Evolutionary conservation across 2,113 vertebrate genomes (phyloP).

Genomic region (Pleuronectes platessa): DNA sequence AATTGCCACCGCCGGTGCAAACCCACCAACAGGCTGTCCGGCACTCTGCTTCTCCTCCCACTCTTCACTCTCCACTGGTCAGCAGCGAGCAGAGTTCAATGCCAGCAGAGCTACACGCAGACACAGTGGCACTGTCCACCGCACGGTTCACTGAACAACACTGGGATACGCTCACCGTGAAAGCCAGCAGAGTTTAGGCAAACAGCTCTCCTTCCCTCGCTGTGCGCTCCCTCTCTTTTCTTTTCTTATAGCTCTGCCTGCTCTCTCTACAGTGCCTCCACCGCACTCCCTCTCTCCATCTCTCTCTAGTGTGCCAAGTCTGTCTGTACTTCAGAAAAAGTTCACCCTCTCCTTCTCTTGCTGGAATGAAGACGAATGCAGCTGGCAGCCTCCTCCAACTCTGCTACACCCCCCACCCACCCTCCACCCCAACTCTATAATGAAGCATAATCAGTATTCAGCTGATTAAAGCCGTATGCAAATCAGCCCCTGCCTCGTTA

Average conservation of each 20-base stretch:
- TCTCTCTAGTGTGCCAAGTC: conserved; percentile 83
- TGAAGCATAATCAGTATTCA: conserved; percentile 99
- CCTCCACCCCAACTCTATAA: conserved; percentile 82
- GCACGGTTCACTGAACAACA: conserved; percentile 74
- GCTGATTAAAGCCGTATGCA: conserved; percentile 99
- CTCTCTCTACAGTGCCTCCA: conserved; percentile 15
- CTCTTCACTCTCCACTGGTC: conserved; percentile 60
- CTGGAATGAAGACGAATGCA: conserved; percentile 98
- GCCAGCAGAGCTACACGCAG: conserved; percentile 58
- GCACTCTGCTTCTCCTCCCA: conserved; percentile 56
- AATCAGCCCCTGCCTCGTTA: conserved; percentile 95
- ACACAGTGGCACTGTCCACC: conserved; percentile 69
- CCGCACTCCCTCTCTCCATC: conserved; percentile 43
- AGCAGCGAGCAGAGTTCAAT: conserved; percentile 47
- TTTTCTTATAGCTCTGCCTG: conserved; percentile 69
- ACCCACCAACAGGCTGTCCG: conserved; percentile 57
- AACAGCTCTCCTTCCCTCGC: conserved; percentile 66
- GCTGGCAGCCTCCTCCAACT: conserved; percentile 90
- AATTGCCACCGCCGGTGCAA: conserved; percentile 45
- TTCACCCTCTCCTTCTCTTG: conserved; percentile 83
- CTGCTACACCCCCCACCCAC: not conserved
- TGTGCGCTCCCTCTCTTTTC: conserved; percentile 22
- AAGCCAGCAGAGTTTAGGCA: conserved; percentile 69
- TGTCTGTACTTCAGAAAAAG: conserved; percentile 98
- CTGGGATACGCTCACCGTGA: conserved; percentile 69